Conservation (phyloP, 1,140 invertebrate genomes). For the Ostrea edulis region DNA sequence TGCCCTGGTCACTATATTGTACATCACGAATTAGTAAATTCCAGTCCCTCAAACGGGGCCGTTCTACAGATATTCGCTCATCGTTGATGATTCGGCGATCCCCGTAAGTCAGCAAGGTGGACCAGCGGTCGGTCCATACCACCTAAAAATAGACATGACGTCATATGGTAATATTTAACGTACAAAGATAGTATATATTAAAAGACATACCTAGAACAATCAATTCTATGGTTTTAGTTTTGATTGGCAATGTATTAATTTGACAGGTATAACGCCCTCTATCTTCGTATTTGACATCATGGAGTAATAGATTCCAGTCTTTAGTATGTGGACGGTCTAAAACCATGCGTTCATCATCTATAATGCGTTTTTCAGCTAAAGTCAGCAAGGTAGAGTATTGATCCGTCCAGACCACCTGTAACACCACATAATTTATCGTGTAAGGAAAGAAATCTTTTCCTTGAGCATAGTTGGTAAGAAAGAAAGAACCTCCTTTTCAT, state of each 20-base stretch:
- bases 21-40: constrained; percentile 73
- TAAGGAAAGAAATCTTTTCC: neutral
- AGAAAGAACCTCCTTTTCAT: no score
- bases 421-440: neutral
- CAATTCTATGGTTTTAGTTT: constrained; percentile 74
- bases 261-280: constrained; percentile 76
- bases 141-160: constrained; percentile 64
- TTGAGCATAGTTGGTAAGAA: no score
- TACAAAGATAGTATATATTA: neutral
- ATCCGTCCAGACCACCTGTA: constrained; percentile 77
- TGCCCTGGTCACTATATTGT: constrained; percentile 66
- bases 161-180: constrained; percentile 14
- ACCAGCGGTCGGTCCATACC: constrained; percentile 68
- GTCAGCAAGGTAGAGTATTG: constrained; percentile 73
- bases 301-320: constrained; percentile 78
- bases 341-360: constrained; percentile 75
- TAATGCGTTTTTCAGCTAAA: constrained; percentile 72
- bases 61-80: constrained; percentile 71
- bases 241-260: constrained; percentile 77
- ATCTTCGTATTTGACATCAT: constrained; percentile 72
- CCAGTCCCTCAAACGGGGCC: constrained; percentile 73
- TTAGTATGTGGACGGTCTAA: constrained; percentile 74
- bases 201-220: constrained; percentile 73
- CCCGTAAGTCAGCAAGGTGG: constrained; percentile 66
- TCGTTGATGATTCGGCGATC: constrained; percentile 71